Evolutionary conservation across 2,797 vertebrate genomes (phyloP).

Genomic region (Xerus rutilus): DNA sequence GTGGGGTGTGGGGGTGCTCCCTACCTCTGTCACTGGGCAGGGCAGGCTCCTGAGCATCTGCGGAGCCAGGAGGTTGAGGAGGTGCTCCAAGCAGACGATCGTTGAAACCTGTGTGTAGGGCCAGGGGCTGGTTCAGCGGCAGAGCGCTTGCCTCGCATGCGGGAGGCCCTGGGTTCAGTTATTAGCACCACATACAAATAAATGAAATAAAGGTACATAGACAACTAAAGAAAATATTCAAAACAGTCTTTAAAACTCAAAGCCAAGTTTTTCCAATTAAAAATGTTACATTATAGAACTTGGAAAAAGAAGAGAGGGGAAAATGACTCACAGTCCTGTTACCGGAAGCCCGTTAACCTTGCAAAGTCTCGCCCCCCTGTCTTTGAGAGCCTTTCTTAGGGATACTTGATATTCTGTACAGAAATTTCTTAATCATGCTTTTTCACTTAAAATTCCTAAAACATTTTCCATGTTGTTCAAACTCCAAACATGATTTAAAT

Average conservation of each 20-base stretch:
- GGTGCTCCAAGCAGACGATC: neutral
- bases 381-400: neutral
- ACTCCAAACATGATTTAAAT: neutral
- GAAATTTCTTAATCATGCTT: neutral
- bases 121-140: too few relatives aligned
- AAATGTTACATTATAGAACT: neutral
- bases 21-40: fast-evolving
- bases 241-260: neutral
- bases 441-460: constrained; percentile 5
- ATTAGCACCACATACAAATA: too few relatives aligned
- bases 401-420: neutral
- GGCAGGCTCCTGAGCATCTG: fast-evolving
- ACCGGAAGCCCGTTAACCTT: neutral
- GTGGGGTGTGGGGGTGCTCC: too few relatives aligned
- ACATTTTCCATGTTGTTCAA: neutral
- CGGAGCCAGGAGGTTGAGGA: neutral
- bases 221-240: too few relatives aligned
- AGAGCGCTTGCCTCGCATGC: too few relatives aligned
- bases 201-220: too few relatives aligned
- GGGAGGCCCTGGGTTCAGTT: too few relatives aligned
- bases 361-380: neutral
- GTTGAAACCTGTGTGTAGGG: neutral
- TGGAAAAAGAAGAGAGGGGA: constrained; percentile 25
- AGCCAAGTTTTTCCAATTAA: neutral
- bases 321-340: neutral